Base-by-base conservation (phyloP, 2,888 invertebrate genomes). In the Dynastes maya region DNA sequence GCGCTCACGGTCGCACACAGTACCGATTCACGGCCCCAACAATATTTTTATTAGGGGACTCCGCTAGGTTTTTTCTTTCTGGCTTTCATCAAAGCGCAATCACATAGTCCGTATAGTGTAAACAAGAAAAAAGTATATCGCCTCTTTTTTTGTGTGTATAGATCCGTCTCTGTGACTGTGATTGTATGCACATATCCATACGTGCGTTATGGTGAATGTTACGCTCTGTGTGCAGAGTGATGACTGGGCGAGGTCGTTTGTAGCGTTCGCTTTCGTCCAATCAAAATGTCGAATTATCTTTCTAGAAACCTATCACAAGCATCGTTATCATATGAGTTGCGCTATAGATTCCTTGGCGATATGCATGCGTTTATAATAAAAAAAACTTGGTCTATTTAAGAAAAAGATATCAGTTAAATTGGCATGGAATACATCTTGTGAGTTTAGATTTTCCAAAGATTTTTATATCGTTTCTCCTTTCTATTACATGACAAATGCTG, bases 261-360 rank as follows among this genome's bases (percentile, higher is more conserved):
- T 53, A 53, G 29, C 53, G 70, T 32, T 13, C 40, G 37, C 22
- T 40, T 58, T 40, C 58, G 58, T 72, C 72, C 72, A 72, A 72
- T 72, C 58, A 58, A 72, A 72, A 72, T 37, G 58, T 72, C 22
- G 72, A 72, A 72, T 72, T 72, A 72, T 72, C 58, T 58, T 58
- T 37, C 40, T 58, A 9, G 72, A 58, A 70, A 70, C 70, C 70
- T 70, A 70, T 70, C 70, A 13, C 53, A 13, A 32, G n/a, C 51
- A 45, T 45, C 53, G 53, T 70, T 70, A 70, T 70, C 70, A 64
- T 13, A 11, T 45, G 45, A 45, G 45, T 45, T 45, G 45, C 45
- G 45, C 45, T 45, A 45, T 45, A 11, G 45, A 45, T 45, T 11
- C 45, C 9, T 45, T 37, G 4, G 32, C 32, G 32, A 32, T 32